Base-by-base conservation (phyloP, 1,140 invertebrate species). In the Danaus plexippus region DNA sequence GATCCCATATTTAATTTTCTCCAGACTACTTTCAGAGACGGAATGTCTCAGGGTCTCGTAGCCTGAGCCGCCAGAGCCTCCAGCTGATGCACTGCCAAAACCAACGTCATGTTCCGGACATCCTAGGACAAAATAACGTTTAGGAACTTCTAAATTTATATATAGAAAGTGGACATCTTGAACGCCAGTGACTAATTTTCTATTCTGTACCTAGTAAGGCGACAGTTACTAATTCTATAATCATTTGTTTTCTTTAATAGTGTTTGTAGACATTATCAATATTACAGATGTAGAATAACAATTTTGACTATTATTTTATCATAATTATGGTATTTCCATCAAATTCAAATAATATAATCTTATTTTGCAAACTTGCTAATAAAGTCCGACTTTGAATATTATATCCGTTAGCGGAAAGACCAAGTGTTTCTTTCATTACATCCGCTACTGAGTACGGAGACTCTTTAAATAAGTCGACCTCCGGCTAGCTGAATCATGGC, bases 41-140 rank as follows among this genome's bases (percentile, higher is more conserved):
- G 85, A 84, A 52, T 78, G 67, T 11, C 80, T 64, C 1, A 75
- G 73, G 64, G 88, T 89, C 55, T 87, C 88, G 68, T 89, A 89
- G 0, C 88, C 88, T 0, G 89, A 89, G 11, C 87, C 89, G 0
- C 79, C 88, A 0, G 88, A 89, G 8, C 82, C 80, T 3, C 67
- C 71, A 11, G 79, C 76, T 4, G 81, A 78, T 0, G 61, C 69
- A 1, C 73, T 76, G 9, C 70, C 57, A 9, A 74, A 74, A 3
- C 70, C 68, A 5, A 68, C 52, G 15, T 77, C 73, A 18, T 72
- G 48, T 7, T 76, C 77, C 12, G 73, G 63, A 40, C 77, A 80
- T 41, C 69, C 81, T 85, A 61, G 2, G 68, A 64, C 10, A 11
- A 41, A 9, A 15, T 50, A n/a, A 57, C 4, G 13, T 32, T 32